Evolutionary conservation across 2,797 vertebrate species (phyloP).

Genomic region (Hippoglossus hippoglossus): DNA sequence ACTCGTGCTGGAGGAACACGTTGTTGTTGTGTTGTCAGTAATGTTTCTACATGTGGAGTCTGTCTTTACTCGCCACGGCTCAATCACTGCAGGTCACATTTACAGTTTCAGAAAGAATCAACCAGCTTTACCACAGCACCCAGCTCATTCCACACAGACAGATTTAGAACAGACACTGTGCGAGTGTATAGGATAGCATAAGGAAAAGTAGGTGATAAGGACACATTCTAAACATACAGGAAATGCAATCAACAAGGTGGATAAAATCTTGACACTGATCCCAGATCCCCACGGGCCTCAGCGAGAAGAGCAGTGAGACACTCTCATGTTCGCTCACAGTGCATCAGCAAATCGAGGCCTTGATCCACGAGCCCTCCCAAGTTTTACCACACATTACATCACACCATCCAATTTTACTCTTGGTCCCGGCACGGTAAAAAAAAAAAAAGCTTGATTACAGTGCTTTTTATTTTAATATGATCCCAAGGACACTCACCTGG

Average conservation of each 20-base stretch:
- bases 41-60: not conserved
- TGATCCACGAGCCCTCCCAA: constrained; percentile 58
- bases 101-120: too few relatives aligned
- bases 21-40: not conserved
- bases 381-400: constrained; percentile 67
- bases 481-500: constrained; percentile 46
- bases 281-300: constrained; percentile 9
- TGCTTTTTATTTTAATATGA: constrained; percentile 55
- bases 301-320: constrained; percentile 11
- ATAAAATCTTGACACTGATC: constrained; percentile 5
- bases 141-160: too few relatives aligned
- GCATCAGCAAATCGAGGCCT: constrained; percentile 36
- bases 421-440: not conserved
- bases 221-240: not conserved
- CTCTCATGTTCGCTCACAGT: constrained; percentile 37
- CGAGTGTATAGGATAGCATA: not conserved
- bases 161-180: too few relatives aligned
- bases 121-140: too few relatives aligned
- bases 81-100: too few relatives aligned
- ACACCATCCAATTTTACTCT: constrained; percentile 31
- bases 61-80: too few relatives aligned
- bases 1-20: not conserved
- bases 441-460: constrained; percentile 33
- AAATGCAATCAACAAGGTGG: not conserved
- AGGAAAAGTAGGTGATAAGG: not conserved